A percentile compares a stretch with the other conserved stretches of the same genome.
Evolutionary conservation across 2,888 invertebrate genomes (phyloP).

Genomic region (Ctena decussata): DNA sequence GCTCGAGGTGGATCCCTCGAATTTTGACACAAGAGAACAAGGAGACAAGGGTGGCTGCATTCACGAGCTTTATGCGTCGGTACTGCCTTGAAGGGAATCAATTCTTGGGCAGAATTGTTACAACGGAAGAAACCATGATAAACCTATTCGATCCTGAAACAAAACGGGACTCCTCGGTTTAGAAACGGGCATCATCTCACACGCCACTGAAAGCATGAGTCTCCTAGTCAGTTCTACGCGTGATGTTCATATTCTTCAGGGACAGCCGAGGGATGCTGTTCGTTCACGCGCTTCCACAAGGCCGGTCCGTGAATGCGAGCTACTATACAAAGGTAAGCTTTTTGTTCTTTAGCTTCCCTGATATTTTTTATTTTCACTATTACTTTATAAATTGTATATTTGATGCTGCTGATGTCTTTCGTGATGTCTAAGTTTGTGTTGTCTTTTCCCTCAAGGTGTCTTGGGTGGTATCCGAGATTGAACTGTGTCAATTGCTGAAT

Average conservation of each 20-base stretch:
- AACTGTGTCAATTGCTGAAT: too few relatives aligned
- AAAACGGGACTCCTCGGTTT: conserved; percentile 25
- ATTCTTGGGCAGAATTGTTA: conserved; percentile 23
- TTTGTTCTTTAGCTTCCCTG: background rate
- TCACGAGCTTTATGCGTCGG: conserved; percentile 11
- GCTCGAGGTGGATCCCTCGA: conserved; percentile 18
- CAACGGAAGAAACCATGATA: conserved; percentile 33
- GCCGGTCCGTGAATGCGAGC: background rate
- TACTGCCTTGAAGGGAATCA: too few relatives aligned
- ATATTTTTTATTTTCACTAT: background rate
- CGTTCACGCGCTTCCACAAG: conserved; percentile 18
- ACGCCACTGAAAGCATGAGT: conserved; percentile 30
- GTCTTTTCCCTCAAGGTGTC: too few relatives aligned
- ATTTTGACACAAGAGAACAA: conserved; percentile 24
- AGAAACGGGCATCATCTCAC: conserved; percentile 7
- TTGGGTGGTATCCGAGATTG: too few relatives aligned
- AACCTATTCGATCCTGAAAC: conserved; percentile 29
- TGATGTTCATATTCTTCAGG: conserved; percentile 15
- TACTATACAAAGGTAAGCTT: background rate
- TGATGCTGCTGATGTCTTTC: too few relatives aligned
- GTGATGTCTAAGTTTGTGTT: too few relatives aligned
- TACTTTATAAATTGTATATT: background rate
- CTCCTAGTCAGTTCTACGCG: background rate
- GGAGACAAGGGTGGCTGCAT: background rate
- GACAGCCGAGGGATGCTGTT: conserved; percentile 14